phyloP scores from a whole-genome alignment of 1,140 invertebrate species.

The Acromyrmex echinatior region DNA sequence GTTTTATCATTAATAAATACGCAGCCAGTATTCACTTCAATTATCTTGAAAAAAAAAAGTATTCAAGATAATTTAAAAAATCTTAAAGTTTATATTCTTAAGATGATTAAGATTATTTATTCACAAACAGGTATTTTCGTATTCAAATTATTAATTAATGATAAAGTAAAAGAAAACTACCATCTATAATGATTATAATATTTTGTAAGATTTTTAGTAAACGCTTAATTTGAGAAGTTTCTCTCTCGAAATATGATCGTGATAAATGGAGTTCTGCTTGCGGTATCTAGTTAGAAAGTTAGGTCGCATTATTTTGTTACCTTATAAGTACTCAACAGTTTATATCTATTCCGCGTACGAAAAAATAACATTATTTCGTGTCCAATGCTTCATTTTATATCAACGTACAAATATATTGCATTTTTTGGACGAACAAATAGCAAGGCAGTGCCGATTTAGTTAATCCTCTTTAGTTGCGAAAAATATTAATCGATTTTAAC shows the following conservation, averaged over 20 bases:
- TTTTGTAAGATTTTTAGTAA: not conserved
- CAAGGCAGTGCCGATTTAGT: constrained; percentile 33
- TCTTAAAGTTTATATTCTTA: not conserved
- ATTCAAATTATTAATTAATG: constrained; percentile 8
- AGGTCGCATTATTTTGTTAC: constrained; percentile 30
- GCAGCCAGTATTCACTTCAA: not conserved
- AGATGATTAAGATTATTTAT: constrained; percentile 16
- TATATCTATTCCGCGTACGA: constrained; percentile 15
- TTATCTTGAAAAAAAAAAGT: not conserved
- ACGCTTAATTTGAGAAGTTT: not conserved
- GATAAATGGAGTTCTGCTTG: constrained; percentile 32
- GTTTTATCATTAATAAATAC: not conserved
- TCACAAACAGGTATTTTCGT: not conserved
- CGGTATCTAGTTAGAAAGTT: not conserved
- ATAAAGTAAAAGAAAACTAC: not conserved
- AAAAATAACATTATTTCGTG: not conserved
- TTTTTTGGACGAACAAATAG: constrained; percentile 28
- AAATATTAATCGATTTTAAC: constrained; percentile 10
- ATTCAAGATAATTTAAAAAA: not conserved
- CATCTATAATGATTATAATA: not conserved
- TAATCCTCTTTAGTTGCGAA: not conserved
- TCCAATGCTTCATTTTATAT: constrained; percentile 20
- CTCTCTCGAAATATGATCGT: not conserved
- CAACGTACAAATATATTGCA: constrained; percentile 23
- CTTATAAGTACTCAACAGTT: constrained; percentile 32